Base-by-base conservation (phyloP, 2,113 vertebrate species). In the Pagrus major region DNA sequence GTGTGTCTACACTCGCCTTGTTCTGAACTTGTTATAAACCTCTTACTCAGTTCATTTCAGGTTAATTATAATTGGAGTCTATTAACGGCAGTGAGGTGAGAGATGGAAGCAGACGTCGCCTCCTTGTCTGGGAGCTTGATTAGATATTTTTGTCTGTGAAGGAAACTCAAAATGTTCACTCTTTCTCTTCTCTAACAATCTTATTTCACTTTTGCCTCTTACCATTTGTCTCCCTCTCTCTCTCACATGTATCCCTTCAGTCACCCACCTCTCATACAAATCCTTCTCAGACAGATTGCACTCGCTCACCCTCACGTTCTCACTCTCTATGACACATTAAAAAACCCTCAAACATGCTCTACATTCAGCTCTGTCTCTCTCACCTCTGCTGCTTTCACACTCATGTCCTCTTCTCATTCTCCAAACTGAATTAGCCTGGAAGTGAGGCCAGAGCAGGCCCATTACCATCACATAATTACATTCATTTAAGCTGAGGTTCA, bases 391-490 rank as follows among this genome's bases (percentile, higher is more conserved):
- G 51, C 71, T 59, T 65, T 83, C 52, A 83, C 72, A 74, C 72
- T 69, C 46, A 2, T 27, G 68, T 88, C 76, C 80, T 77, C 54
- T 11, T 67, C 61, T 66, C 59, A 42, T 79, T 80, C 21, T 60
- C 59, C 49, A 51, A 77, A 88, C 29, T 63, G 63, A 88, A 88
- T 85, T 80, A 79, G 58, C 52, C 72, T 77, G 83, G 63, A 85
- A 68, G 80, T 77, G 76, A 73, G 52, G 59, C 76, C 76, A 70
- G 83, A 73, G 58, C 76, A 61, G 69, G 46, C 31, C 68, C 86
- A 88, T 86, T 83, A 78, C 80, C 59, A 66, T 39, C 69, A 61
- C 76, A 49, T 80, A 80, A 86, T 88, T 66, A 74, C 61, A 83
- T 54, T 85, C 11, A 88, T 67, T 76, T 80, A 55, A 77, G 83